These are phyloP conservation scores for Adelognathus sp. DNA, from an alignment of 2,888 invertebrate species.

Conservation along the genomic window DNA sequence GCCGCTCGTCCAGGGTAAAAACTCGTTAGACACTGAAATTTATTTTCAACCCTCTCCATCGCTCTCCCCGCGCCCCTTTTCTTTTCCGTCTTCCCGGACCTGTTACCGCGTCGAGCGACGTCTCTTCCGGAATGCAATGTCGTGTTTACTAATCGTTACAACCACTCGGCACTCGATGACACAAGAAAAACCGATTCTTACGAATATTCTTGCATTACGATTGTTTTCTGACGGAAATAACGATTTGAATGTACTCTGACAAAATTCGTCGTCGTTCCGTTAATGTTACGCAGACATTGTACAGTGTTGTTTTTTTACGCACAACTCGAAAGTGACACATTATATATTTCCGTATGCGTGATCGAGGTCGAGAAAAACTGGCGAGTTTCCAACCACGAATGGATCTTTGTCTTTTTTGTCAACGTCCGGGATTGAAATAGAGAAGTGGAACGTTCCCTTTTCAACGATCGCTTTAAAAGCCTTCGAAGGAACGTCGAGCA, in stretches of 20 bases:
- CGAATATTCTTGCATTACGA: neutral
- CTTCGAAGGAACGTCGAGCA: neutral
- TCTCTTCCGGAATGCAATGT: neutral
- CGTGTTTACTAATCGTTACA: constrained; percentile 42
- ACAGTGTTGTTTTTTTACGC: neutral
- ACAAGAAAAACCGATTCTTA: neutral
- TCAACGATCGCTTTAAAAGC: constrained; percentile 31
- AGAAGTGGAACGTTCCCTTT: constrained; percentile 72
- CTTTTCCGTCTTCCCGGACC: constrained; percentile 33
- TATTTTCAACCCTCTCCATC: constrained; percentile 67
- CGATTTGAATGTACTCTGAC: no score
- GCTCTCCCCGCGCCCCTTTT: constrained; percentile 43
- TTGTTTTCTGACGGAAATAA: neutral
- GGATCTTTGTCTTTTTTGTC: constrained; percentile 65
- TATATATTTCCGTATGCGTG: constrained; percentile 5
- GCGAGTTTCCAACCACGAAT: constrained; percentile 70
- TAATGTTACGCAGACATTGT: no score
- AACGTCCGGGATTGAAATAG: constrained; percentile 70
- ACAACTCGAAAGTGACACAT: constrained; percentile 24
- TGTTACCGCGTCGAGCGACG: neutral
- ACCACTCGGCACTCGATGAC: constrained; percentile 6
- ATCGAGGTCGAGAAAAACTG: constrained; percentile 66
- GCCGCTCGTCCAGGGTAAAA: constrained; percentile 74
- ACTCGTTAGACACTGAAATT: constrained; percentile 78
- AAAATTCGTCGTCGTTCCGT: neutral